phyloP scores from a whole-genome alignment of 2,888 invertebrate species.

The Agriopis leucophaearia region DNA sequence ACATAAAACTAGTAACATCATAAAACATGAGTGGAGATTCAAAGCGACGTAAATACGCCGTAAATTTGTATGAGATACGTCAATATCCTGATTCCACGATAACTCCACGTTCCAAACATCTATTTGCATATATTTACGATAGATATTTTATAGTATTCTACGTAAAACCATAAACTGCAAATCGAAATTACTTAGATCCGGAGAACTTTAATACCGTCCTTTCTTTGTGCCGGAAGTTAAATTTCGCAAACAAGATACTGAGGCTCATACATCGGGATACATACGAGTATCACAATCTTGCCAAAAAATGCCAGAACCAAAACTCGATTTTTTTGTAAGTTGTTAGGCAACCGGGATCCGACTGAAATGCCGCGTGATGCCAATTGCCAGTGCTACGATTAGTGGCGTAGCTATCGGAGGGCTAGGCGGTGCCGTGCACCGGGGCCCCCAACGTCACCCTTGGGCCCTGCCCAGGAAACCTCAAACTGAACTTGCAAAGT shows the following conservation, averaged over 20 bases:
- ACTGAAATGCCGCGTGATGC: too few relatives aligned
- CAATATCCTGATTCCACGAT: conserved; percentile 62
- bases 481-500: too few relatives aligned
- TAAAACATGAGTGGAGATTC: conserved; percentile 57
- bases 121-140: conserved; percentile 67
- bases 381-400: too few relatives aligned
- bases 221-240: conserved; percentile 7
- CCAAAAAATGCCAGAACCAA: too few relatives aligned
- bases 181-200: conserved; percentile 24
- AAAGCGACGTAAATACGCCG: conserved; percentile 56
- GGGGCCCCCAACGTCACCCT: too few relatives aligned
- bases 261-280: too few relatives aligned
- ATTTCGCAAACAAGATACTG: conserved; percentile 3
- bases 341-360: too few relatives aligned
- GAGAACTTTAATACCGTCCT: conserved; percentile 16
- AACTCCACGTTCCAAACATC: conserved; percentile 48
- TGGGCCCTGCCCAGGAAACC: too few relatives aligned
- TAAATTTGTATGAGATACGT: conserved; percentile 58
- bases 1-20: conserved; percentile 35
- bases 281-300: too few relatives aligned
- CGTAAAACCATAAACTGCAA: conserved; percentile 39
- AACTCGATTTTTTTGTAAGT: too few relatives aligned
- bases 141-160: conserved; percentile 42
- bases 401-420: too few relatives aligned
- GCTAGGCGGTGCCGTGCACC: too few relatives aligned